A percentile compares a stretch with the other conserved stretches of the same genome.
Evolutionary conservation across 2,797 vertebrate genomes (phyloP).

Genomic region (Notolepis coatsorum): DNA sequence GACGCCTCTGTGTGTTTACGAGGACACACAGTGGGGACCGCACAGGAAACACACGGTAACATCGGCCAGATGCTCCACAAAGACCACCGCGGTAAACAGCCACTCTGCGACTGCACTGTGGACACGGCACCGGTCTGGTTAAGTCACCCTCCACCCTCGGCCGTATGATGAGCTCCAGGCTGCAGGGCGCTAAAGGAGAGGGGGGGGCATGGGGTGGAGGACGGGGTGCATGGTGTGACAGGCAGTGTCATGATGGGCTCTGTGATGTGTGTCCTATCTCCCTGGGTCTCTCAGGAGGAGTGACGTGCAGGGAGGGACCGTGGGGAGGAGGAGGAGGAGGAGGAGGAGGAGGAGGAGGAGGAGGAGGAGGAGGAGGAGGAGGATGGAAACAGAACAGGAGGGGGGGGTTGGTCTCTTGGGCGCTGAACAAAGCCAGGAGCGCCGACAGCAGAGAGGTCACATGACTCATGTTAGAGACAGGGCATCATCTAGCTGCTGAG

Average conservation of each 20-base stretch:
- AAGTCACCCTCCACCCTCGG: slow-evolving; percentile 26
- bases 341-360: background rate
- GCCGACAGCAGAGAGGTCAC: slow-evolving; percentile 13
- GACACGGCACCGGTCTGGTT: background rate
- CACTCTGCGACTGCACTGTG: background rate
- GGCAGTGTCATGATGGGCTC: slow-evolving; percentile 45
- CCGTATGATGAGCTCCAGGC: slow-evolving; percentile 24
- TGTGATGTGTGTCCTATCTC: slow-evolving; percentile 36
- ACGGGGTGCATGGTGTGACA: slow-evolving; percentile 40
- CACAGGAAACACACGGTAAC: background rate
- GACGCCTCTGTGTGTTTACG: too few relatives aligned
- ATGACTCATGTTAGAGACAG: slow-evolving; percentile 30
- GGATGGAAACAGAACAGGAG: background rate
- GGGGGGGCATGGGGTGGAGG: slow-evolving; percentile 12
- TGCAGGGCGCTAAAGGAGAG: slow-evolving; percentile 18
- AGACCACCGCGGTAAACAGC: background rate
- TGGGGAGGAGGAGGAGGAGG: background rate
- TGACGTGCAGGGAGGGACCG: background rate
- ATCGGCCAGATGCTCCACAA: background rate
- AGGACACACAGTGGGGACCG: too few relatives aligned
- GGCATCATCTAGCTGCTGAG: slow-evolving; percentile 24
- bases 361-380: background rate
- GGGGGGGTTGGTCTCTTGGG: background rate
- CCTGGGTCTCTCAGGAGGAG: background rate
- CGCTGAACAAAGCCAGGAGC: slow-evolving; percentile 2